Evolutionary conservation across 2,888 invertebrate genomes (phyloP).

Genomic region (Ophraella communa): DNA sequence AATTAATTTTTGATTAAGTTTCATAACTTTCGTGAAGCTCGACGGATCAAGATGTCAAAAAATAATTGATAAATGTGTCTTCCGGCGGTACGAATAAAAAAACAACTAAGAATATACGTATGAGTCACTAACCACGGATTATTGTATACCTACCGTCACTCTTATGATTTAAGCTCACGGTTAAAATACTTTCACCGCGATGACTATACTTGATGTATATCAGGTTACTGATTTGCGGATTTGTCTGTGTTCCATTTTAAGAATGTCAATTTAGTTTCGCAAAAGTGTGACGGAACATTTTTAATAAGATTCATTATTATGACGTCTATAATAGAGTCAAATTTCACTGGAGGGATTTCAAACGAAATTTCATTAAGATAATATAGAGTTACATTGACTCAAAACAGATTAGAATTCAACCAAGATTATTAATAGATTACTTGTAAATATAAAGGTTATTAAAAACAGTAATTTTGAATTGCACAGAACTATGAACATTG

Average conservation of each 20-base stretch:
- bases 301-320: neutral
- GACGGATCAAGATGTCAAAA: too few relatives aligned
- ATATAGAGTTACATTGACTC: neutral
- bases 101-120: neutral
- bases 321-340: neutral
- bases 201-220: constrained; percentile 7
- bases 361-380: neutral
- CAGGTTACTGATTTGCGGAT: neutral
- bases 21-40: too few relatives aligned
- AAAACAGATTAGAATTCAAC: neutral
- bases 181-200: constrained; percentile 14
- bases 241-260: neutral
- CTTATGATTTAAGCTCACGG: constrained; percentile 4
- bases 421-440: too few relatives aligned
- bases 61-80: too few relatives aligned
- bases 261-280: neutral
- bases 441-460: too few relatives aligned
- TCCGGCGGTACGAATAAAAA: neutral
- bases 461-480: too few relatives aligned
- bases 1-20: too few relatives aligned
- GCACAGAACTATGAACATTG: too few relatives aligned
- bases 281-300: neutral
- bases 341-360: neutral
- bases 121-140: constrained; percentile 6
- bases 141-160: constrained; percentile 17